Evolutionary conservation across 1,140 invertebrate genomes (phyloP).

Genomic region (Cryptotermes secundus): DNA sequence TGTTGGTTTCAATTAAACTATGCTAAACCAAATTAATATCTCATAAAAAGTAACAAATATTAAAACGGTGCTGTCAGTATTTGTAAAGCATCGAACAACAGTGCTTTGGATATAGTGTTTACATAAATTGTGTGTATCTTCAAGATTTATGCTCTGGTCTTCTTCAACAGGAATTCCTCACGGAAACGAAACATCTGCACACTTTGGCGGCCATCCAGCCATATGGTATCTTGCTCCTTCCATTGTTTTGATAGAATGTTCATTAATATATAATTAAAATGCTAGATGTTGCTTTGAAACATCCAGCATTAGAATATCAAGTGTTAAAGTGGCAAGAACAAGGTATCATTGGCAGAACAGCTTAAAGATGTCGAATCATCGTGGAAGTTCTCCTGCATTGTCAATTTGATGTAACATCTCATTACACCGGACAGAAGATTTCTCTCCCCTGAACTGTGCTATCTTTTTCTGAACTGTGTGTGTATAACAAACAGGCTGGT

Average conservation of each 20-base stretch:
- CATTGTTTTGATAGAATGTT: neutral
- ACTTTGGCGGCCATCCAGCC: neutral
- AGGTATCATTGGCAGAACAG: conserved; percentile 15
- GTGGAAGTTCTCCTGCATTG: neutral
- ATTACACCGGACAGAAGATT: conserved; percentile 9
- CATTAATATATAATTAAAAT: neutral
- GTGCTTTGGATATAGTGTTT: neutral
- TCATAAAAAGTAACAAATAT: neutral
- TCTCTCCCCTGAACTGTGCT: neutral
- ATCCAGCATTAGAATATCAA: neutral
- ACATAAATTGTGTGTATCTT: conserved; percentile 24
- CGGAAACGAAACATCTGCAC: neutral
- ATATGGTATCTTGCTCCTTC: conserved; percentile 11
- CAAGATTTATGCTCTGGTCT: conserved; percentile 35
- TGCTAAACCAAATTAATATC: neutral
- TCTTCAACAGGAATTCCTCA: conserved; percentile 30
- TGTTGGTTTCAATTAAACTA: neutral
- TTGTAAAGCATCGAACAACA: neutral
- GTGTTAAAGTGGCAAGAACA: neutral
- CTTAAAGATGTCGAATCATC: conserved; percentile 19
- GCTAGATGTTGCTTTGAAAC: neutral
- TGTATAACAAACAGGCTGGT: conserved; percentile 2
- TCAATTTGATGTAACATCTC: conserved; percentile 13
- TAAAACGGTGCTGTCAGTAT: neutral
- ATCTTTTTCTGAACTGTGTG: neutral